Conservation (phyloP, 2,797 vertebrate species). For the Falco rusticolus region DNA sequence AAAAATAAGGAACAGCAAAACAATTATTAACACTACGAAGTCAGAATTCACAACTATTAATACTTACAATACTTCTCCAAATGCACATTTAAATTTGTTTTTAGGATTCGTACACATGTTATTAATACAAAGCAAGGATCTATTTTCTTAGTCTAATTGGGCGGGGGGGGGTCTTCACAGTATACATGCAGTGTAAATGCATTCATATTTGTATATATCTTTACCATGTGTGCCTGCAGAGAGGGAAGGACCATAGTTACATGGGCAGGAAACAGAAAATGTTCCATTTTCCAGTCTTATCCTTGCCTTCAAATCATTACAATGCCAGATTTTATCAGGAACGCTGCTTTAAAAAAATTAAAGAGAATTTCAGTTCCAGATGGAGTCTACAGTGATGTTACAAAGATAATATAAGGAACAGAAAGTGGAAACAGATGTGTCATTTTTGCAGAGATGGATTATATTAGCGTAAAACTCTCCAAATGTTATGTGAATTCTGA, state of each 20-base stretch:
- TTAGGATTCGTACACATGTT: neutral
- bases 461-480: constrained; percentile 49
- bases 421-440: constrained; percentile 67
- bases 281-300: constrained; percentile 51
- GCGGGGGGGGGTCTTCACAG: neutral
- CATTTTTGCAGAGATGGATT: constrained; percentile 56
- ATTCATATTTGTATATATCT: constrained; percentile 1
- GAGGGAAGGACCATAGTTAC: neutral
- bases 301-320: constrained; percentile 43
- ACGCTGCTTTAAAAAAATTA: constrained; percentile 19
- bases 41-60: neutral
- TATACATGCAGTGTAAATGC: neutral
- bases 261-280: constrained; percentile 57
- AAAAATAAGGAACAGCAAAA: neutral
- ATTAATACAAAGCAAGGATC: neutral
- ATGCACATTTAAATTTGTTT: neutral
- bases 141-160: neutral
- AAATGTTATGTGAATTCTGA: constrained; percentile 48
- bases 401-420: constrained; percentile 59
- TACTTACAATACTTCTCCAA: neutral
- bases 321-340: constrained; percentile 63
- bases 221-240: constrained; percentile 27
- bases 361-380: constrained; percentile 58
- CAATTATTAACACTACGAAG: neutral
- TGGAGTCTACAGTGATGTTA: constrained; percentile 60